Percentiles rank a stretch among this genome's conserved stretches.
These are phyloP conservation scores for Dasypogon diadema DNA, from an alignment of 2,888 invertebrate species.

Conservation along the genomic window DNA sequence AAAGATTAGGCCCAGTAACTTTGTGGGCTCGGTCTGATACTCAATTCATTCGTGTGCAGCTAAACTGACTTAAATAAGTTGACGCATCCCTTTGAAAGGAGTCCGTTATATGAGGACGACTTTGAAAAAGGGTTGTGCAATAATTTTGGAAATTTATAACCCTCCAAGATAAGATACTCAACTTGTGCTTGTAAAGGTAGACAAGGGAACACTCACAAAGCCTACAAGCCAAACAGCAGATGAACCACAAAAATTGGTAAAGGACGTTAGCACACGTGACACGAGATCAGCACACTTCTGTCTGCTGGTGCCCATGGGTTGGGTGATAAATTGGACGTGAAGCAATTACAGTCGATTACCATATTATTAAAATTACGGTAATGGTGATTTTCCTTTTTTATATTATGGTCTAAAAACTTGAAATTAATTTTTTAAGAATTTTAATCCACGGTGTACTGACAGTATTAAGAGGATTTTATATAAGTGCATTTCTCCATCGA, in stretches of 20 bases:
- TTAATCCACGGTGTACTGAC: too few species aligned
- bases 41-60: constrained; percentile 11
- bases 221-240: constrained; percentile 52
- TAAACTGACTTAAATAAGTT: constrained; percentile 15
- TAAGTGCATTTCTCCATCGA: too few species aligned
- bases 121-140: constrained; percentile 43
- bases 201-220: constrained; percentile 55
- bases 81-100: constrained; percentile 26
- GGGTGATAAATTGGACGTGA: too few species aligned
- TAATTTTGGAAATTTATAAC: constrained; percentile 19
- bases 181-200: constrained; percentile 44
- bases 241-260: constrained; percentile 51
- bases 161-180: constrained; percentile 12
- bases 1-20: constrained; percentile 49
- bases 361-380: too few species aligned
- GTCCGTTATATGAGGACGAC: constrained; percentile 4
- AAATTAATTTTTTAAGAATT: too few species aligned
- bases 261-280: constrained; percentile 40
- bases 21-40: constrained; percentile 3
- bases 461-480: too few species aligned
- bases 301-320: constrained; percentile 10
- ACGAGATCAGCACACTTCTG: constrained; percentile 57
- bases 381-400: too few species aligned
- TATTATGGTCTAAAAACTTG: too few species aligned
- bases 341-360: too few species aligned